Percentiles rank a stretch among this genome's conserved stretches.
These are phyloP conservation scores for Buphagus erythrorhynchus DNA, from an alignment of 2,797 vertebrate species.

Conservation along the genomic window DNA sequence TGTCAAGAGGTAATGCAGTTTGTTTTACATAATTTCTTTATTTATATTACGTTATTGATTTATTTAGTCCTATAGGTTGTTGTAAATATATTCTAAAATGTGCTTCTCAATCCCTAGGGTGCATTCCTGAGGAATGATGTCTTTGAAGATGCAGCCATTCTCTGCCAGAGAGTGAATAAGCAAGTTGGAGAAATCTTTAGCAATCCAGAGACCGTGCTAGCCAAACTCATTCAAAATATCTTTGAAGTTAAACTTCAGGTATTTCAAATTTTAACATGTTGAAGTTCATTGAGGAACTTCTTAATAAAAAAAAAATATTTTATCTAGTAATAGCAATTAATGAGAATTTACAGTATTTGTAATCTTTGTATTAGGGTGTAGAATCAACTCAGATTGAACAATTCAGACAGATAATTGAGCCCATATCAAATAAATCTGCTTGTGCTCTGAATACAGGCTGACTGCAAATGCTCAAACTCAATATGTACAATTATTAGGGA, in stretches of 20 bases:
- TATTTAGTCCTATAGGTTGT: not conserved
- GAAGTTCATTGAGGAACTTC: not conserved
- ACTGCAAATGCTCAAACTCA: not conserved
- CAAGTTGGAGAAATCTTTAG: slow-evolving; percentile 97
- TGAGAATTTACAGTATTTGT: not conserved
- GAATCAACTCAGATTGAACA: not conserved
- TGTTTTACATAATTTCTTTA: not conserved
- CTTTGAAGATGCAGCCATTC: slow-evolving; percentile 93
- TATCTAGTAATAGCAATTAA: not conserved
- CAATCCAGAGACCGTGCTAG: slow-evolving; percentile 96
- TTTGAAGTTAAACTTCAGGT: slow-evolving; percentile 98
- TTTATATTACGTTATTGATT: not conserved
- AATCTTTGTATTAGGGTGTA: not conserved
- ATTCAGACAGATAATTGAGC: not conserved
- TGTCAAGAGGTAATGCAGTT: slow-evolving; percentile 91
- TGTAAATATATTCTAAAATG: not conserved
- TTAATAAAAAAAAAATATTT: not conserved
- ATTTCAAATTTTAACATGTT: not conserved
- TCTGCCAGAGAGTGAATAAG: slow-evolving; percentile 94
- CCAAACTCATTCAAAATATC: slow-evolving; percentile 98
- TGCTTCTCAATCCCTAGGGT: slow-evolving; percentile 78
- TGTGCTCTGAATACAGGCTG: not conserved
- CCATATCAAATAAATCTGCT: not conserved
- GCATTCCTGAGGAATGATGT: slow-evolving; percentile 91
- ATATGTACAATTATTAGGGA: not conserved